Evolutionary conservation across 2,888 invertebrate species (phyloP), one percentile per base, ranked within the genome.

Genomic region (Ophioninae sp.): DNA sequence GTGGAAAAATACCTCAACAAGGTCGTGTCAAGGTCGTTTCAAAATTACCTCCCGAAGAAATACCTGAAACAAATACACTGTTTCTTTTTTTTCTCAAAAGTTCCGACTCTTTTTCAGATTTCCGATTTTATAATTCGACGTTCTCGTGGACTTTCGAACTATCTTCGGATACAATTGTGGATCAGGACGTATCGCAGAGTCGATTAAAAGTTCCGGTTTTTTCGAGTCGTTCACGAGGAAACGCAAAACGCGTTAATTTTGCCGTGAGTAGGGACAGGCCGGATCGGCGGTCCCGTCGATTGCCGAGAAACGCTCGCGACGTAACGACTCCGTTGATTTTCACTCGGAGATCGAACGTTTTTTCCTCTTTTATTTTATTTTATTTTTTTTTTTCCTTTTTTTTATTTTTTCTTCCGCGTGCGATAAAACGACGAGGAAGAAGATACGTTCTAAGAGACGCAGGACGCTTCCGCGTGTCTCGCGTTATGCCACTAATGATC

Each of bases 271-370:
- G 50, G 0, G 13, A 17, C 2, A 10, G 17, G 50, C 50, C 17
- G 50, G 13, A 50, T 50, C 17, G 13, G 17, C 50, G 50, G 50
- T 50, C 17, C 17, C 13, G 50, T 50, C 50, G 13, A 50, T 50
- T 50, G 50, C 17, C 50, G 50, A 50, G 67, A 67, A 39, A 64
- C 50, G 50, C 13, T 50, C 50, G 50, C 13, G 50, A 50, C 17
- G 6, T 50, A 50, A 44, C 44, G 13, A 50, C 50, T 50, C 50
- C 17, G 50, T 3, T 17, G 6, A 50, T 50, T 17, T 17, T 50
- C 50, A 50, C 50, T 50, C 50, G 50, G 64, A 37, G 64, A 64
- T 37, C 20, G 37, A 67, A n/a, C n/a, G n/a, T n/a, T n/a, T 50
- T 50, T 7, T 44, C 8, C 10, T 30, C 30, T 3, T 3, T 30